phyloP scores from a whole-genome alignment of 1,140 invertebrate genomes.

The Dinoponera quadriceps region DNA sequence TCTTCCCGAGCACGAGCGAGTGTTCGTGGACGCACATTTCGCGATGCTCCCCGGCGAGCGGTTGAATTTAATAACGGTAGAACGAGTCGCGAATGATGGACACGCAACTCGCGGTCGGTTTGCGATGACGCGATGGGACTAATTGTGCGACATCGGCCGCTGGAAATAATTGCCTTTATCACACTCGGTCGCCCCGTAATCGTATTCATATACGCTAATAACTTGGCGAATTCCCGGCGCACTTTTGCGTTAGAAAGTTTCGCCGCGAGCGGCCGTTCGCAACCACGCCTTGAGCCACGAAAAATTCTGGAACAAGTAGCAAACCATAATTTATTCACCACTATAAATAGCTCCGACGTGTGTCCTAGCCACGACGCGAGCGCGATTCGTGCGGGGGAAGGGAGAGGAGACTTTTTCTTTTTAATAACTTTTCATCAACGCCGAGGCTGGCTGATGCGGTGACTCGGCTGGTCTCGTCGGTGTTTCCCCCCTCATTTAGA shows the following conservation, averaged over 20 bases:
- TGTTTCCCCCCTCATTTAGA: too few relatives aligned
- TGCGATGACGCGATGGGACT: constrained; percentile 14
- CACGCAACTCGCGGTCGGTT: constrained; percentile 5
- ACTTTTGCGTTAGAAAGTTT: constrained; percentile 47
- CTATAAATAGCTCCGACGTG: neutral
- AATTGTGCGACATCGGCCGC: constrained; percentile 52
- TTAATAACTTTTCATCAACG: neutral
- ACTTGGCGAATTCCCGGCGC: constrained; percentile 39
- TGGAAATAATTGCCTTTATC: constrained; percentile 62
- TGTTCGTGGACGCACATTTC: neutral
- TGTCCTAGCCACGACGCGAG: neutral
- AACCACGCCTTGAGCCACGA: neutral
- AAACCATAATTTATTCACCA: neutral
- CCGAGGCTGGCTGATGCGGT: neutral
- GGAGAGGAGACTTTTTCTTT: too few relatives aligned
- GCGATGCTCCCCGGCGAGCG: neutral
- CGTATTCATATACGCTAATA: constrained; percentile 43
- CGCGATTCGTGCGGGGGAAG: neutral
- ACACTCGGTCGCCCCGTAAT: constrained; percentile 36
- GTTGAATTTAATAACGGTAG: constrained; percentile 25
- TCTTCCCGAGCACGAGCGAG: neutral
- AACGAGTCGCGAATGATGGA: neutral
- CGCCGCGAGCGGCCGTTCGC: neutral
- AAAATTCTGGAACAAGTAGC: neutral
- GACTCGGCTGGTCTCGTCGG: too few relatives aligned